Base-by-base conservation (phyloP, 2,113 vertebrate genomes). In the Pangasianodon hypophthalmus region DNA sequence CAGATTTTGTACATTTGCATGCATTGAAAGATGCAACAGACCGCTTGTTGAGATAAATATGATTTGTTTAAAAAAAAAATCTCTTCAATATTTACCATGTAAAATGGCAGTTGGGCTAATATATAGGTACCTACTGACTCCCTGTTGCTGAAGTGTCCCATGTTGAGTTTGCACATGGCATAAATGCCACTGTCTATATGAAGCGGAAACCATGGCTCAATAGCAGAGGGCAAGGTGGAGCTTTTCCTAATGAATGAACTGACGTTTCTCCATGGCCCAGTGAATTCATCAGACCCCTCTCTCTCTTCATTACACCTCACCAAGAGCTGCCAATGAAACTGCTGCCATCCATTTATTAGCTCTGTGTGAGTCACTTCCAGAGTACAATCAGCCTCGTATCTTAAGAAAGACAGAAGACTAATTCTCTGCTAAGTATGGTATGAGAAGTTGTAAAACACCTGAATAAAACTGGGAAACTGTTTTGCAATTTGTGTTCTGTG, bases 181-280 rank as follows among this genome's bases (percentile, higher is more conserved):
- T 96, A 96, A 96, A 95, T 95, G 92, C 94, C 96, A 96, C 96
- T 96, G 96, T 96, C 96, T 95, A 91, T 96, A 96, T 96, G 97
- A 96, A 94, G 96, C 96, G 92, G 92, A 91, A 96, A 94, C 90
- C 90, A 94, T 79, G 95, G 96, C 96, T 98, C 97, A 95, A 97
- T 98, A 97, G 37, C 95, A 95, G 96, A 96, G 97, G 96, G 97
- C 96, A 97, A 95, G 95, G 96, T 96, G 96, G 96, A 97, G 96
- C 96, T 96, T 96, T 96, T 96, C 96, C 96, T 97, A 97, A 97
- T 98, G 97, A 97, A 97, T 96, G 97, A 96, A 96, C 96, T 96
- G 96, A 96, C 96, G 96, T 97, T 96, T 97, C 96, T 95, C 94
- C 94, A 95, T 94, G 94, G 91, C 95, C 84, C 91, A 93, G 93